Base-by-base conservation (phyloP, 2,797 vertebrate species). In the Pelobates cultripes region DNA sequence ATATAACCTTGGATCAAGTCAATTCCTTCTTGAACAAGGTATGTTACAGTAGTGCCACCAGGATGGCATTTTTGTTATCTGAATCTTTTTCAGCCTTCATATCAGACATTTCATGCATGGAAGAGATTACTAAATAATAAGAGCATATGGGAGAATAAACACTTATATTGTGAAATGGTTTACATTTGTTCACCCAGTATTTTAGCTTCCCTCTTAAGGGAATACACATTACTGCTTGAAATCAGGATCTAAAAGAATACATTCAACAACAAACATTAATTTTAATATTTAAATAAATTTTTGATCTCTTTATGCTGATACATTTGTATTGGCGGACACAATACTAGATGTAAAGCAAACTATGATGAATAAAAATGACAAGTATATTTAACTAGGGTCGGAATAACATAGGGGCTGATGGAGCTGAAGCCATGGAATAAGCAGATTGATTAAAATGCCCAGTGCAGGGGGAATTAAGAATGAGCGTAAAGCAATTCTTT, bases 211-310 rank as follows among this genome's bases (percentile, higher is more conserved):
- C 85, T 87, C 28, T 9, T 83, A 4, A 87, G 85, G 86, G 80
- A 87, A 67, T 53, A 85, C 87, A 79, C 89, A 88, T 78, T 67
- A 83, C 45, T 89, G 61, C 43, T 89, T 90, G 91, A 81, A 64
- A 86, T 87, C 55, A 85, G 86, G 85, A 90, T 90, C 90, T 85
- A 89, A 87, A 88, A 86, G 73, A 89, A 66, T 85, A 88, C 88
- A 92, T 90, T 77, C 88, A 89, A 89, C 87, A 87, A 87, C 75
- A 86, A 86, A 44, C 82, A 88, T 88, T 89, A 67, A 70, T 89
- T 91, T 85, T 80, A 89, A 78, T 80, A 86, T 88, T 90, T 88
- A 91, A 92, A 89, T 86, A 85, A n/a, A 43, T 87, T 86, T 88
- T 87, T 85, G 78, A 43, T 87, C 78, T 86, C 80, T 78, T 45